These are phyloP conservation scores for Pseudomyrmex pallidus DNA, from an alignment of 1,140 invertebrate genomes.

Conservation along the genomic window DNA sequence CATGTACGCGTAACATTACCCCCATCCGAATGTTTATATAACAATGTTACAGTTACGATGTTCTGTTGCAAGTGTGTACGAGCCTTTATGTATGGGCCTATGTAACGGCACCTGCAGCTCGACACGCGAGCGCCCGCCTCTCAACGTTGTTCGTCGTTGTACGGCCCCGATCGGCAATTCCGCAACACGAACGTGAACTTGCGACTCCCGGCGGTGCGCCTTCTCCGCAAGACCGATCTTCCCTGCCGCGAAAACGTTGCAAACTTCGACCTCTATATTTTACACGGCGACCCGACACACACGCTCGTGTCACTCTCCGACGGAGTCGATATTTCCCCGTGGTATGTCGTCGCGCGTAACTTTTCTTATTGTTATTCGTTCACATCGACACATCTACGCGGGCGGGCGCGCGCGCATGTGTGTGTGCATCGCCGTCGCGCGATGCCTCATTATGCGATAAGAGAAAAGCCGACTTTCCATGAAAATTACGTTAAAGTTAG, in stretches of 20 bases:
- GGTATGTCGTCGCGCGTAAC: conserved; percentile 55
- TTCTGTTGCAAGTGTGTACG: too few relatives aligned
- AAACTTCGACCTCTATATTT: conserved; percentile 58
- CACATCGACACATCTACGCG: neutral
- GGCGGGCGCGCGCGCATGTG: neutral
- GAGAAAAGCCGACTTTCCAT: conserved; percentile 36
- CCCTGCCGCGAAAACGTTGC: conserved; percentile 12
- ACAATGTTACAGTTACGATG: too few relatives aligned
- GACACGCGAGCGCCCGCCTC: conserved; percentile 75
- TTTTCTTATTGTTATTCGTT: conserved; percentile 59
- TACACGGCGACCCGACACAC: neutral
- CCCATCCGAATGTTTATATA: too few relatives aligned
- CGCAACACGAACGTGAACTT: conserved; percentile 69
- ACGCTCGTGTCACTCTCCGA: neutral
- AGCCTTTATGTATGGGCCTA: conserved; percentile 83
- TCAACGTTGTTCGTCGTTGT: conserved; percentile 39
- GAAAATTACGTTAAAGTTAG: conserved; percentile 20
- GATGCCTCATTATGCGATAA: conserved; percentile 42
- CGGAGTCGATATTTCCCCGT: conserved; percentile 44
- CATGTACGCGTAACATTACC: too few relatives aligned
- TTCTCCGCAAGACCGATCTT: conserved; percentile 38
- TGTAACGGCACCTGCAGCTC: conserved; percentile 77
- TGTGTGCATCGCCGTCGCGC: neutral
- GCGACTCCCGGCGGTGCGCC: conserved; percentile 63
- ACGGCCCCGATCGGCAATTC: conserved; percentile 57